Conservation (phyloP, 2,113 vertebrate species). For the Polypterus bichir region DNA sequence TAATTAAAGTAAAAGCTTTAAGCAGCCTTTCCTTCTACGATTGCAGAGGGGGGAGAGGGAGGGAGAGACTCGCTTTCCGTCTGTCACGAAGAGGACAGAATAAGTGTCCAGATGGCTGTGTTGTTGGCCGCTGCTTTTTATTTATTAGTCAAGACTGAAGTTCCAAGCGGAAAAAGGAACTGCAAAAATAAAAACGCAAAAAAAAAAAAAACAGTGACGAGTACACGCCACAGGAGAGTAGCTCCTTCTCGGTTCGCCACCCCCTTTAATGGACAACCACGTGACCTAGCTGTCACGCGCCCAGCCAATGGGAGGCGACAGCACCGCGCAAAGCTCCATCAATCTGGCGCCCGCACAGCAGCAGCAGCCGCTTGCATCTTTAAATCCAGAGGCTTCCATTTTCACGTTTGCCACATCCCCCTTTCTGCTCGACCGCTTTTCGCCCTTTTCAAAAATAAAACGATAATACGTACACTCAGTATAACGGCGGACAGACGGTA, state of each 20-base stretch:
- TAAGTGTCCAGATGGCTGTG: no score
- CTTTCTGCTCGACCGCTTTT: not conserved
- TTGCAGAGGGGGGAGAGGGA: not conserved
- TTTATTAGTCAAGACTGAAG: no score
- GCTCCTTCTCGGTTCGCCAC: not conserved
- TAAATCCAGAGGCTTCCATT: slow-evolving; percentile 46
- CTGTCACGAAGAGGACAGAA: not conserved
- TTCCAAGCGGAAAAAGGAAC: no score
- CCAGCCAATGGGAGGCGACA: slow-evolving; percentile 38
- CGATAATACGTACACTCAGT: no score
- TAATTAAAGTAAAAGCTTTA: no score
- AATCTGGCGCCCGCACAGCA: slow-evolving; percentile 39
- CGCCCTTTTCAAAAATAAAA: no score
- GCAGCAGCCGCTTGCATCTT: slow-evolving; percentile 33
- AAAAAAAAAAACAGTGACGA: not conserved
- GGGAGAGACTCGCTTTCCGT: not conserved
- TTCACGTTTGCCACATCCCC: slow-evolving; percentile 17
- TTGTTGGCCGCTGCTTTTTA: no score
- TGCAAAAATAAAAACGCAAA: no score
- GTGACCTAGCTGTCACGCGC: slow-evolving; percentile 46
- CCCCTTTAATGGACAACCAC: slow-evolving; percentile 33
- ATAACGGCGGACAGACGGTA: no score
- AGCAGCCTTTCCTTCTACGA: no score
- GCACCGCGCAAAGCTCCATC: slow-evolving; percentile 48
- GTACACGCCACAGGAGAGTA: not conserved